Base-by-base conservation (phyloP, 2,888 invertebrate species). In the Lasioglossum villosulum region DNA sequence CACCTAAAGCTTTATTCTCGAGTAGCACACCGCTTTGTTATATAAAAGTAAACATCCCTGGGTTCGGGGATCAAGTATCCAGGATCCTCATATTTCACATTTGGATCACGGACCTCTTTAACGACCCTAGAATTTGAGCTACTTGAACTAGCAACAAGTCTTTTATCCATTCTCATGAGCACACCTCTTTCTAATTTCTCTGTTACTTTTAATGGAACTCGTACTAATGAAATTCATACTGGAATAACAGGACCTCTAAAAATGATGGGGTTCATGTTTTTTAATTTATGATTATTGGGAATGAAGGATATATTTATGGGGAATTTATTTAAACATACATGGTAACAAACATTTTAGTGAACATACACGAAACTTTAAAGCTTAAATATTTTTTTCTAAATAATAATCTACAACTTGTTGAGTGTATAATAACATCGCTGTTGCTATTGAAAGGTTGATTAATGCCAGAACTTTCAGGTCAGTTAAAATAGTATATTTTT, bases 11-110 rank as follows among this genome's bases (percentile, higher is more conserved):
- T 63, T 63, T 30, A 63, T 63, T 63, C 63, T 63, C 30, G 63
- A 63, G 30, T 30, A 30, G 30, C 16, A 63, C 30, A 30, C 30
- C 2, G 63, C 30, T 63, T 63, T 42, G 42, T 48, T 45, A 30
- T 45, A 12, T 48, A 48, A 48, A 48, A 30, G 73, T 73, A 48
- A 73, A 73, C 48, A 75, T 75, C n/a, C 45, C 45, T 27, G 23
- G n/a, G 23, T 37, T 37, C 12, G 30, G 5, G 63, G 63, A 63
- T 63, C 63, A 2, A n/a, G 63, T 63, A 19, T 63, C 30, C 30
- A 30, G 63, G 63, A 30, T 63, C 63, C 63, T 63, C 30, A 63
- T 30, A 63, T 63, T 30, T 63, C 30, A 63, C 63, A 63, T 5
- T 30, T 14, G 27, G 59, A 27, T 14, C 59, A 16, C 4, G 27